phyloP scores from a whole-genome alignment of 2,888 invertebrate genomes.

The Meiosimyza decipiens region DNA sequence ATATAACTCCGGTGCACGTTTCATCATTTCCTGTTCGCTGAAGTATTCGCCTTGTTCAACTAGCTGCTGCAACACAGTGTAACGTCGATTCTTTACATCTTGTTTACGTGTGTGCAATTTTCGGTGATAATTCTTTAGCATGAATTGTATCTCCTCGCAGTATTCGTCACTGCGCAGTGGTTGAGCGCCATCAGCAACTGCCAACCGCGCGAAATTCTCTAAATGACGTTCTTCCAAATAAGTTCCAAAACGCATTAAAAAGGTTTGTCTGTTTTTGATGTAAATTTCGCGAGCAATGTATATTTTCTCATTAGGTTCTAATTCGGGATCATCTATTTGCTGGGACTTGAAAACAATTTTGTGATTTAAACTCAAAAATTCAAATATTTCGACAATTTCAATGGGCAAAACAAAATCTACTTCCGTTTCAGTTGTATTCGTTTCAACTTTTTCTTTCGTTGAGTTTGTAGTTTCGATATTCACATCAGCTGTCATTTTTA shows the following conservation, averaged over 20 bases:
- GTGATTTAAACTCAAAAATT: constrained; percentile 54
- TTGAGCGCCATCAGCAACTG: constrained; percentile 56
- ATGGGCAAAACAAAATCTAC: constrained; percentile 39
- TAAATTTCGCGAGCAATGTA: constrained; percentile 75
- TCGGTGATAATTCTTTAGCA: constrained; percentile 73
- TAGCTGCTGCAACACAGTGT: constrained; percentile 81
- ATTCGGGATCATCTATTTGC: constrained; percentile 81
- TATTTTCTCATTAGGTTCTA: constrained; percentile 77
- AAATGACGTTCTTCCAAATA: constrained; percentile 76
- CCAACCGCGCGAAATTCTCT: constrained; percentile 72
- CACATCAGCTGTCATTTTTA: constrained; percentile 33
- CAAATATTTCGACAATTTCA: constrained; percentile 54
- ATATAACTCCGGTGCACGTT: constrained; percentile 88
- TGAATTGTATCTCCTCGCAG: constrained; percentile 72
- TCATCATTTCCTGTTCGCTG: constrained; percentile 93
- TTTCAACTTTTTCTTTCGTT: constrained; percentile 35
- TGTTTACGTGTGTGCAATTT: constrained; percentile 70
- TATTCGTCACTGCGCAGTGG: constrained; percentile 52
- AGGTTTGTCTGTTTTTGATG: constrained; percentile 74
- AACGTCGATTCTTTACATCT: constrained; percentile 82
- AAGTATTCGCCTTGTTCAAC: constrained; percentile 78
- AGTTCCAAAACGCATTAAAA: constrained; percentile 82
- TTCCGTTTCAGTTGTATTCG: constrained; percentile 15
- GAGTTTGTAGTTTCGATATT: constrained; percentile 14
- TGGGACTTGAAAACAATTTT: constrained; percentile 80